phyloP scores from a whole-genome alignment of 2,888 invertebrate genomes.

The Galerucella calmariensis region DNA sequence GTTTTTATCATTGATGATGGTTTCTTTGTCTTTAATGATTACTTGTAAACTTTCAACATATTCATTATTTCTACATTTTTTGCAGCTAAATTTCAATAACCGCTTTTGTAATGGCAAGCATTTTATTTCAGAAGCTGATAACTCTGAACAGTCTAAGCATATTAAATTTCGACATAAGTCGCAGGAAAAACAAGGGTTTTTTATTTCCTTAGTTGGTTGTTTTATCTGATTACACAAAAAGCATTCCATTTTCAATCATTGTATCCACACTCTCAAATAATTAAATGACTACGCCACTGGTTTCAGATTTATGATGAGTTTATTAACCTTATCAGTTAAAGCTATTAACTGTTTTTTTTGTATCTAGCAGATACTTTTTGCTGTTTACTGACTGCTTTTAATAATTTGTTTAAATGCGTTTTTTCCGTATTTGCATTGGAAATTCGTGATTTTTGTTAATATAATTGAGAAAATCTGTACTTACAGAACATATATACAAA shows the following conservation, averaged over 20 bases:
- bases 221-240: conserved; percentile 16
- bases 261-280: too few species aligned
- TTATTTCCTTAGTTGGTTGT: conserved; percentile 12
- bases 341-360: too few species aligned
- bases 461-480: too few species aligned
- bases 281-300: too few species aligned
- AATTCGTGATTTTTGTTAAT: too few species aligned
- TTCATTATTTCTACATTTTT: conserved; percentile 24
- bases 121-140: conserved; percentile 27
- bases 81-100: conserved; percentile 19
- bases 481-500: too few species aligned
- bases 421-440: too few species aligned
- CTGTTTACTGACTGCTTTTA: too few species aligned
- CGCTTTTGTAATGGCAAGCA: conserved; percentile 24
- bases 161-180: conserved; percentile 15
- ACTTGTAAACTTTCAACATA: conserved; percentile 13
- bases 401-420: too few species aligned
- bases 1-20: conserved; percentile 21
- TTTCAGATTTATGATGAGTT: too few species aligned
- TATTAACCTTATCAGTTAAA: too few species aligned
- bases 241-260: neutral
- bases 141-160: conserved; percentile 20
- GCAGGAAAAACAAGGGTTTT: conserved; percentile 24
- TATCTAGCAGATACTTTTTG: too few species aligned
- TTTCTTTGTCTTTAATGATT: conserved; percentile 20